Conservation (phyloP, 2,797 vertebrate species). For the Loris lydekkerianus region DNA sequence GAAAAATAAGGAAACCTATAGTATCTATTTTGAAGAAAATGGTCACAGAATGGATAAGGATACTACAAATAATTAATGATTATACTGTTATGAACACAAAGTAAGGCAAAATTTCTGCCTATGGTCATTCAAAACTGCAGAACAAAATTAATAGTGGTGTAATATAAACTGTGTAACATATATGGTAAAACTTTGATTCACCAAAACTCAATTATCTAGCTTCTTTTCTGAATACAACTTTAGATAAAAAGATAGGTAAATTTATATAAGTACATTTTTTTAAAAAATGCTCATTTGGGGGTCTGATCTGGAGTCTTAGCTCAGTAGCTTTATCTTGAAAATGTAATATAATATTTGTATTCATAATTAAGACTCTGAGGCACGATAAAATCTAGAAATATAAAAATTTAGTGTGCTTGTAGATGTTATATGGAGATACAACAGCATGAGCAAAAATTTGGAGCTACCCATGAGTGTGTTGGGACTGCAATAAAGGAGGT, state of each 20-base stretch:
- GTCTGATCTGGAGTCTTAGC: background rate
- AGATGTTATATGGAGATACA: background rate
- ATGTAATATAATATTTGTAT: background rate
- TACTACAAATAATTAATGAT: slow-evolving; percentile 1
- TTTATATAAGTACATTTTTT: background rate
- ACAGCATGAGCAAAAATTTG: background rate
- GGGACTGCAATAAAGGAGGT: background rate
- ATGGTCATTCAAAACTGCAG: slow-evolving; percentile 7
- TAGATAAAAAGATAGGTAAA: slow-evolving; percentile 42
- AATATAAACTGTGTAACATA: background rate
- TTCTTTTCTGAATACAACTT: background rate
- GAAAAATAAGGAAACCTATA: slow-evolving; percentile 37
- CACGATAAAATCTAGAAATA: background rate
- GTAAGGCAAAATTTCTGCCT: background rate
- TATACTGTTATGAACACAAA: slow-evolving; percentile 6
- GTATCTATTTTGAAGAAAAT: background rate
- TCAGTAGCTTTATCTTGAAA: background rate
- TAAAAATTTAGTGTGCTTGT: background rate
- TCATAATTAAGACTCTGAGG: background rate
- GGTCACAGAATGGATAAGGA: background rate
- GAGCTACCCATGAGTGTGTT: background rate
- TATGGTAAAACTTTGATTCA: slow-evolving; percentile 1
- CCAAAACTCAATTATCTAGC: background rate
- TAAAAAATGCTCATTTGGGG: background rate
- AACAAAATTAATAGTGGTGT: slow-evolving; percentile 29